A percentile compares a stretch with the other conserved stretches of the same genome.
Evolutionary conservation across 2,888 invertebrate species (phyloP).

Genomic region (Odontocolon sp.): DNA sequence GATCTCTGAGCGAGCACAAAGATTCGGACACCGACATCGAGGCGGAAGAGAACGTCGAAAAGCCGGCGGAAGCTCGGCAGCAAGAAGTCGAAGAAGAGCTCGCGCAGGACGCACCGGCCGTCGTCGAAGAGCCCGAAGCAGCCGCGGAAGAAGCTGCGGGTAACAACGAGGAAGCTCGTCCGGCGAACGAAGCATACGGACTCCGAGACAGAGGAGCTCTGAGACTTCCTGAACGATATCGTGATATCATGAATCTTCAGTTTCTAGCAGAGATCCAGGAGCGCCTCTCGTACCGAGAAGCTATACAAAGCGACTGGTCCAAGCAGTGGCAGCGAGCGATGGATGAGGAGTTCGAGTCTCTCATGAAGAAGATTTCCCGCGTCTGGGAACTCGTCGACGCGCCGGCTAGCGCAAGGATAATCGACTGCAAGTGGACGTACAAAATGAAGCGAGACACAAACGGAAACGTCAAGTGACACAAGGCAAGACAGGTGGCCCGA

Average conservation of each 20-base stretch:
- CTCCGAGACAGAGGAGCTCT: neutral
- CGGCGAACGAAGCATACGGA: conserved; percentile 3
- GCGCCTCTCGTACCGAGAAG: neutral
- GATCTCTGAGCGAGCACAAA: neutral
- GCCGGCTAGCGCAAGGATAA: neutral
- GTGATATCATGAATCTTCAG: neutral
- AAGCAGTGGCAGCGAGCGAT: neutral
- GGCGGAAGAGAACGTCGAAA: neutral
- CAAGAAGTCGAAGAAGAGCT: neutral
- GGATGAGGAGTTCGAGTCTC: conserved; percentile 46
- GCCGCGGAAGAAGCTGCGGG: neutral
- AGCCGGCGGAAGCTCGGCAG: neutral
- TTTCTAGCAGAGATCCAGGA: neutral
- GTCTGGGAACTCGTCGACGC: conserved; percentile 37
- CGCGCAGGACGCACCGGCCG: neutral
- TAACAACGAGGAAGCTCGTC: neutral
- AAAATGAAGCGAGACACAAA: conserved; percentile 58
- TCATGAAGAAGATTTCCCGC: conserved; percentile 38
- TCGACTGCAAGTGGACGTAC: conserved; percentile 20
- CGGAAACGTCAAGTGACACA: conserved; percentile 62
- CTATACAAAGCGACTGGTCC: neutral
- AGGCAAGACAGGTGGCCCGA: conserved; percentile 68
- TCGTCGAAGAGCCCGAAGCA: neutral
- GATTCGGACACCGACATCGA: neutral
- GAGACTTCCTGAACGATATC: neutral